Evolutionary conservation across 2,113 vertebrate species (phyloP), one percentile per base, ranked within the genome.

Genomic region (Notothenia coriiceps): DNA sequence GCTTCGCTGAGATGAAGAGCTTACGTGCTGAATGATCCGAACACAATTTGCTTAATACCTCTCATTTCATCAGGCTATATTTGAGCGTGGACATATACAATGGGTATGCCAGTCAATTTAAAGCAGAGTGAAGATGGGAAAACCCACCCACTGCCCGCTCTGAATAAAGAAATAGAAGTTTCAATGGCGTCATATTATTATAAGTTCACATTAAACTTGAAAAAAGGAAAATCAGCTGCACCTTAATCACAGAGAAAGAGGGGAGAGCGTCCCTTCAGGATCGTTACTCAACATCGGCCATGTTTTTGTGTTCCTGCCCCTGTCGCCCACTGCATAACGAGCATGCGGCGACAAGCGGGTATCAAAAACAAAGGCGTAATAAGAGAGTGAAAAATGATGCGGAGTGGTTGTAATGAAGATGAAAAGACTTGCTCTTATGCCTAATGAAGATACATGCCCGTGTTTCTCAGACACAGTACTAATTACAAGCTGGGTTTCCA

Each of bases 401-500:
- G 3, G 73, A 72, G 84, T 56, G 73, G 59, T 49, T 50, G 72
- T 95, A 95, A 95, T 93, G 90, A 94, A 94, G 94, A 94, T 91
- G 83, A 92, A 95, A 93, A 85, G 88, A 90, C 80, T 83, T 72
- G 79, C 80, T 91, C 56, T 40, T 77, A 88, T 73, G 81, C 87
- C 88, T 94, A 94, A 95, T 94, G 94, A 94, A 93, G 93, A 95
- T 77, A 65, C 91, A 94, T 92, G 87, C 74, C 85, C 63, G 60
- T 83, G 82, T 89, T 93, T 92, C 91, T 93, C 78, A 82, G 88
- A 92, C 84, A 90, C 88, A 66, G 86, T 84, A 54, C 91, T 94
- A 94, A 95, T 95, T 95, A 93, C 84, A 73, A 87, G 90, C 91
- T 50, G 71, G 72, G 84, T 64, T 84, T 87, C 89, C 92, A 93